phyloP scores from a whole-genome alignment of 2,888 invertebrate genomes.

The Caenorhabditis becei region DNA sequence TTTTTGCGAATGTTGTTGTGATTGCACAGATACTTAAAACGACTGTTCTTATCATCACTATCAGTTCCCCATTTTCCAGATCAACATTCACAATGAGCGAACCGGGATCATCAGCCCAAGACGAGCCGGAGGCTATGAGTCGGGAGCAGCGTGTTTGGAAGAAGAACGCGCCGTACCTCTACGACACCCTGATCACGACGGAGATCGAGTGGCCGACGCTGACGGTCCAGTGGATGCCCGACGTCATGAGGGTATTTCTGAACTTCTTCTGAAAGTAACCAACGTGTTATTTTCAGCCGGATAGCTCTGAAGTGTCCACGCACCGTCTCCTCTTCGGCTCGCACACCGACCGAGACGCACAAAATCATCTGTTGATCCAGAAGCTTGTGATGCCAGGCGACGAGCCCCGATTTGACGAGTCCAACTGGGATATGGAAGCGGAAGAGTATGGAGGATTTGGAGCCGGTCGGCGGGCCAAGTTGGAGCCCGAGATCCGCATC shows the following conservation, averaged over 20 bases:
- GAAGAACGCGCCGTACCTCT: slow-evolving; percentile 98
- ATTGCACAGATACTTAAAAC: slow-evolving; percentile 11
- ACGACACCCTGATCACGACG: slow-evolving; percentile 94
- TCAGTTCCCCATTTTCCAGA: slow-evolving; percentile 6
- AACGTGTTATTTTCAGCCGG: slow-evolving; percentile 85
- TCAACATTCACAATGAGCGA: slow-evolving; percentile 38
- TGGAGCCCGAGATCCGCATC: slow-evolving; percentile 99
- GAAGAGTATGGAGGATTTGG: slow-evolving; percentile 99
- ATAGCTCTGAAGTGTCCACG: slow-evolving; percentile 97
- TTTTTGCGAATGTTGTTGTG: slow-evolving; percentile 29
- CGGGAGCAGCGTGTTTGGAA: slow-evolving; percentile 99
- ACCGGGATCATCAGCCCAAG: slow-evolving; percentile 86
- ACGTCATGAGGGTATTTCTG: slow-evolving; percentile 89
- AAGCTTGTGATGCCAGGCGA: slow-evolving; percentile 99
- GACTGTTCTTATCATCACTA: background rate
- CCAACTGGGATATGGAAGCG: slow-evolving; percentile 98
- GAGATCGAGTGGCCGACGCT: slow-evolving; percentile 99
- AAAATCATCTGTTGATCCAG: slow-evolving; percentile 97
- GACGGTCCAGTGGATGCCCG: slow-evolving; percentile 99
- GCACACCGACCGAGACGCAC: slow-evolving; percentile 96
- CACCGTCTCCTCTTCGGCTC: slow-evolving; percentile 97
- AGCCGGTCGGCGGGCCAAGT: slow-evolving; percentile 95
- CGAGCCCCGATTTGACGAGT: slow-evolving; percentile 98
- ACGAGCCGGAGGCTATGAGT: slow-evolving; percentile 89
- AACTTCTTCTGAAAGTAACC: slow-evolving; percentile 81